A percentile compares a stretch with the other conserved stretches of the same genome.
Conservation (phyloP, 2,113 vertebrate species). For the Ceyx margarethae region DNA sequence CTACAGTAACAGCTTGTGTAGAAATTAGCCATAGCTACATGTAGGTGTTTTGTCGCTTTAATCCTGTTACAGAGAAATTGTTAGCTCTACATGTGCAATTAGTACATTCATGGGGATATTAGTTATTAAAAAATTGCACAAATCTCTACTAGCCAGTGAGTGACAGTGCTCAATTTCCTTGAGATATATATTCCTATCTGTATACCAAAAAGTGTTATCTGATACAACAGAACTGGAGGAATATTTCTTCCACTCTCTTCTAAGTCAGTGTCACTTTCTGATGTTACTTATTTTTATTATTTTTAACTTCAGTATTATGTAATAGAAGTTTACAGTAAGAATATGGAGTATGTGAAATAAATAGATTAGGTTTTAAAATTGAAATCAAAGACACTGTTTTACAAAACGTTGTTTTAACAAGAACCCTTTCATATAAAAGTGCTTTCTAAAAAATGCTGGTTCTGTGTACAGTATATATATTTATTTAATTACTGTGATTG, state of each 20-base stretch:
- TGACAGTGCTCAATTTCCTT: not conserved
- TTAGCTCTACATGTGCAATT: conserved; percentile 4
- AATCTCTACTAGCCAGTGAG: not conserved
- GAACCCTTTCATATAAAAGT: not conserved
- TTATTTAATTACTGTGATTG: not conserved
- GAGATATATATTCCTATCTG: not conserved
- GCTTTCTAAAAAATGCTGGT: not conserved
- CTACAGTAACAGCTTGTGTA: not conserved
- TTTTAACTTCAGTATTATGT: not conserved
- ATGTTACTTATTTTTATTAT: not conserved
- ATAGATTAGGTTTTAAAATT: not conserved
- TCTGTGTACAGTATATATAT: not conserved
- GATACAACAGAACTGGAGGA: not conserved
- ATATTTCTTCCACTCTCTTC: not conserved
- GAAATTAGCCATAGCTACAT: not conserved
- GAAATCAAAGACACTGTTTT: conserved; percentile 43
- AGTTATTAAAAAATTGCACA: conserved; percentile 3
- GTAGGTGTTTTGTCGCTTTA: not conserved
- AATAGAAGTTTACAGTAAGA: not conserved
- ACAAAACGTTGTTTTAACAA: not conserved
- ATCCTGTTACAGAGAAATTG: not conserved
- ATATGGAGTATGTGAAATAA: not conserved
- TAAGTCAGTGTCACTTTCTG: not conserved
- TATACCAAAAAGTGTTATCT: not conserved
- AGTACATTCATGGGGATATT: conserved; percentile 26